Conservation (phyloP, 2,888 invertebrate species). For the Tenthredo amoena region DNA sequence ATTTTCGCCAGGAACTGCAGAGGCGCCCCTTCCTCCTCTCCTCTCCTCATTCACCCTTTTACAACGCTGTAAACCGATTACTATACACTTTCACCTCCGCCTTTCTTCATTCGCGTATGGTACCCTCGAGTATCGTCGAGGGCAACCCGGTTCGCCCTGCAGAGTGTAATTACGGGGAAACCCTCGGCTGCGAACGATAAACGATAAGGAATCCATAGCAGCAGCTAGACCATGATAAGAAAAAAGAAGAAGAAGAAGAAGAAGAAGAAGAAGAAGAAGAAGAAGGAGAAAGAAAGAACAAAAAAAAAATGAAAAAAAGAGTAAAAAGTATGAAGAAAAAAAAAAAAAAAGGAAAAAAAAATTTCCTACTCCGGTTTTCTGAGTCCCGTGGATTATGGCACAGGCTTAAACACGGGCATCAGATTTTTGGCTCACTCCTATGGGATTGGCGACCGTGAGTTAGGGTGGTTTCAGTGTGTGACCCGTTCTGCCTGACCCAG, state of each 20-base stretch:
- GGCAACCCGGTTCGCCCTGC: neutral
- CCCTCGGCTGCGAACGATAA: constrained; percentile 23
- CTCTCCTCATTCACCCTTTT: constrained; percentile 8
- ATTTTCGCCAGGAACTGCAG: neutral
- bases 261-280: neutral
- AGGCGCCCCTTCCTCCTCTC: neutral
- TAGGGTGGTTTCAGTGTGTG: constrained; percentile 38
- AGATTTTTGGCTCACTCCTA: constrained; percentile 34
- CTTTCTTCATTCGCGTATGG: constrained; percentile 21
- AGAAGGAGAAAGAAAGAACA: neutral
- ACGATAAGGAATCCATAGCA: constrained; percentile 31
- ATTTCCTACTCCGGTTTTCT: neutral
- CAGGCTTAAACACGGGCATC: constrained; percentile 25
- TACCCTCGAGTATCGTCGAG: constrained; percentile 29
- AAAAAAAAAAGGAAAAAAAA: neutral
- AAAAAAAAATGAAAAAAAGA: neutral
- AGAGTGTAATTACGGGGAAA: constrained; percentile 30
- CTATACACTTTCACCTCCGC: neutral
- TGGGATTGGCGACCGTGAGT: constrained; percentile 1
- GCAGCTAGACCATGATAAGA: neutral
- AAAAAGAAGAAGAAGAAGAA: neutral
- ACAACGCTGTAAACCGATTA: constrained; percentile 49
- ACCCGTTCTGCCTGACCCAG: constrained; percentile 51
- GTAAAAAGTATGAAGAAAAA: neutral
- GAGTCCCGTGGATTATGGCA: constrained; percentile 15